Evolutionary conservation across 2,888 invertebrate species (phyloP), one percentile per base, ranked within the genome.

Genomic region (Polyommatus icarus): DNA sequence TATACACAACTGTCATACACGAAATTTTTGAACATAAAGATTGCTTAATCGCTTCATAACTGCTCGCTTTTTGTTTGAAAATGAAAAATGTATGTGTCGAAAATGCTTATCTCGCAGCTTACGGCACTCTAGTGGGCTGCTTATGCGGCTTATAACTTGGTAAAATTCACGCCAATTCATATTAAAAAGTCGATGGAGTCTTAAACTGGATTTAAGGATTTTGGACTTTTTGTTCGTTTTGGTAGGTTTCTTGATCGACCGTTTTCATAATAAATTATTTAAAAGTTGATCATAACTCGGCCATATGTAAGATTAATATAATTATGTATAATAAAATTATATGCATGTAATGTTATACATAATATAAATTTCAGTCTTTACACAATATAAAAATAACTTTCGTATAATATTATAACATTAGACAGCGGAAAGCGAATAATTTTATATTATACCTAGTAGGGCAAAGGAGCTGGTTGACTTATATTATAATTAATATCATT

Each of bases 71-170:
- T 73, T 40, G 72, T 73, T 73, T 73, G 20, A 12, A 46, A 46
- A 73, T 73, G 72, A 73, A 73, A 46, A 73, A 73, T 73, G 72
- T 46, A 20, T 73, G 72, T 73, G 72, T 73, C 15, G 72, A 73
- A 73, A 73, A 46, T 24, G 72, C 20, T 73, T 73, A 73, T 73
- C 36, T 73, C 12, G 20, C 72, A 40, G 72, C 46, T 36, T 46
- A 73, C 72, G 20, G 46, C 72, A 73, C 72, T 72, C 36, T n/a
- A 20, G 40, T 8, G 72, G 46, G 46, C 12, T 20, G 72, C 46
- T 73, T 73, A 73, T 73, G 40, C 46, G 46, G 72, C 24, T 73
- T 73, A 40, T 29, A 46, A 72, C 12, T n/a, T 5, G 36, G n/a
- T 20, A 20, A 46, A 46, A 73, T 73, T 73, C 15, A 15, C 12